Percentiles rank a stretch among this genome's conserved stretches.
phyloP scores from a whole-genome alignment of 2,113 vertebrate genomes.

The Malurus elegans region DNA sequence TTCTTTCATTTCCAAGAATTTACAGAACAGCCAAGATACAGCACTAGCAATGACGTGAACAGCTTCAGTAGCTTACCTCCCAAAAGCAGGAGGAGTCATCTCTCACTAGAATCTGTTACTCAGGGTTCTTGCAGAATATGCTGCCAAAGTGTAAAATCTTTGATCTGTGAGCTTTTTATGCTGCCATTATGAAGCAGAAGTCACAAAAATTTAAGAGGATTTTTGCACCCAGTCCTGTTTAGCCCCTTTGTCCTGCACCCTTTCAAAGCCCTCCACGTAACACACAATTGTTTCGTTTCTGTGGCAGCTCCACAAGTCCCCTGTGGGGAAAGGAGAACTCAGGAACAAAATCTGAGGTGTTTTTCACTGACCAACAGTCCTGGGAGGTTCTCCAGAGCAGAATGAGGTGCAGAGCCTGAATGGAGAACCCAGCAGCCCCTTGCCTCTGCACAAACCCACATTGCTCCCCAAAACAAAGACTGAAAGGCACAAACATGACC shows the following conservation, averaged over 20 bases:
- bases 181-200: not conserved
- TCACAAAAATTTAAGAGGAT: not conserved
- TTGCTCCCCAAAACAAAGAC: fast-evolving
- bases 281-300: not conserved
- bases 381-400: no score
- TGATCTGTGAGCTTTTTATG: not conserved
- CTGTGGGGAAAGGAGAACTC: fast-evolving
- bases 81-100: not conserved
- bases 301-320: not conserved
- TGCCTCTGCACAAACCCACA: not conserved
- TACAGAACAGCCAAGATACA: not conserved
- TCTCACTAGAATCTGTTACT: not conserved
- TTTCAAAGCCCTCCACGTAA: not conserved
- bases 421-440: not conserved
- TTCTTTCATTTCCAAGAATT: not conserved
- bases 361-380: fast-evolving
- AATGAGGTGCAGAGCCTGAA: not conserved
- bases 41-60: not conserved
- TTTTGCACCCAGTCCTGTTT: not conserved
- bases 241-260: not conserved
- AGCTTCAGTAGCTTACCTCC: not conserved
- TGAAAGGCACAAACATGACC: fast-evolving
- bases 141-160: not conserved
- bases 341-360: fast-evolving
- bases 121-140: not conserved